Conservation (phyloP, 2,113 vertebrate genomes). For the Tachysurus fulvidraco region DNA sequence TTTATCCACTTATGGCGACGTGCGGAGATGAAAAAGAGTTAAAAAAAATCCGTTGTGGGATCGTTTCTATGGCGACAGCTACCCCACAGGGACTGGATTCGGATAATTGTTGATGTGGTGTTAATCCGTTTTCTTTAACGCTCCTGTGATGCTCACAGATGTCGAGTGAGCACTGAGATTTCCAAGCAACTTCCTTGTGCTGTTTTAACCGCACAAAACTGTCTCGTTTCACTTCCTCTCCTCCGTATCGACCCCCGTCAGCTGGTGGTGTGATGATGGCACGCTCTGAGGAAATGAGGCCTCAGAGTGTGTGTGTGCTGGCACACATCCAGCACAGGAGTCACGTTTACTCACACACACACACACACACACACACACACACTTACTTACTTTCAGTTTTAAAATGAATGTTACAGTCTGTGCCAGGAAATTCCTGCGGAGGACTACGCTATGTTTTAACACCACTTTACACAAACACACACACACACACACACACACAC, state of each 20-base stretch:
- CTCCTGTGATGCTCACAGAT: not conserved
- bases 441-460: not conserved
- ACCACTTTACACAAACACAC: conserved; percentile 1
- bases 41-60: too few species aligned
- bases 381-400: not conserved
- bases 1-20: not conserved
- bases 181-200: not conserved
- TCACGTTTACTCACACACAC: not conserved
- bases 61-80: not conserved
- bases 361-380: too few species aligned
- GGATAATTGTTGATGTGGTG: not conserved
- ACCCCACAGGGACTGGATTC: not conserved
- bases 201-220: not conserved
- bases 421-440: conserved; percentile 14
- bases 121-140: not conserved
- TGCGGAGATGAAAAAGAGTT: not conserved
- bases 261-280: not conserved
- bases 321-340: not conserved
- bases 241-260: fast-evolving
- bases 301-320: not conserved
- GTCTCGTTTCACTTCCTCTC: conserved; percentile 2
- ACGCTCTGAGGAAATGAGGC: not conserved
- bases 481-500: not conserved
- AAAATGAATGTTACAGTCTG: not conserved
- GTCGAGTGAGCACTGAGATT: not conserved